Base-by-base conservation (phyloP, 2,113 vertebrate genomes). In the Microcebus jonahi region DNA sequence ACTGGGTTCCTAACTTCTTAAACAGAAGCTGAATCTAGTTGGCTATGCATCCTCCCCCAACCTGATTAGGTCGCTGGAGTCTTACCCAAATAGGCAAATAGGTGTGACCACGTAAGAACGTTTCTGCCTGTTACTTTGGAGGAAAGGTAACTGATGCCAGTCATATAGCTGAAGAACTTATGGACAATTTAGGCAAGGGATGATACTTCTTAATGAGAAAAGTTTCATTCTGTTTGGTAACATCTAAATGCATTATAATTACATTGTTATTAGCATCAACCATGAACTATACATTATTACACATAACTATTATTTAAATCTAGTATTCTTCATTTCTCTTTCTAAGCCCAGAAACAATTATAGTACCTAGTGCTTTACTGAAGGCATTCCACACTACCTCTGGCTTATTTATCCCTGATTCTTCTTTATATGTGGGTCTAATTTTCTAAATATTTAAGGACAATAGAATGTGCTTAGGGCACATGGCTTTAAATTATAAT, bases 401-500 rank as follows among this genome's bases (percentile, higher is more conserved):
- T 76, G 17, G 1, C 2, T 76, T 55, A 14, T 70, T 84, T 84
- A 80, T 50, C 4, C 39, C 15, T 55, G 59, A 50, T 3, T 79
- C 10, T 80, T 67, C 29, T 34, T 79, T 34, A 45, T 61, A 1
- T 65, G 5, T 55, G 17, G 81, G 7, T 76, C 6, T 81, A 53
- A 39, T n/a, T 90, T 86, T 75, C 18, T 80, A 50, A 90, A 9
- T 73, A 85, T 27, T n/a, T 73, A 80, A 82, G 2, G 15, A 6
- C 21, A 90, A 36, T 17, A 53, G 27, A 17, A 0, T 76, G 1
- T 84, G 1, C 8, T 34, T 45, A 70, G 10, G 2, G 92, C 17
- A 68, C 5, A 84, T 53, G 10, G 21, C 79, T 86, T 83, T 92
- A 96, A 96, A 85, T 90, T 73, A 59, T 8, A 93, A 31, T 82